These are phyloP conservation scores for Macrotrachela quadricornifera DNA, from an alignment of 1,140 invertebrate species.

Conservation along the genomic window DNA sequence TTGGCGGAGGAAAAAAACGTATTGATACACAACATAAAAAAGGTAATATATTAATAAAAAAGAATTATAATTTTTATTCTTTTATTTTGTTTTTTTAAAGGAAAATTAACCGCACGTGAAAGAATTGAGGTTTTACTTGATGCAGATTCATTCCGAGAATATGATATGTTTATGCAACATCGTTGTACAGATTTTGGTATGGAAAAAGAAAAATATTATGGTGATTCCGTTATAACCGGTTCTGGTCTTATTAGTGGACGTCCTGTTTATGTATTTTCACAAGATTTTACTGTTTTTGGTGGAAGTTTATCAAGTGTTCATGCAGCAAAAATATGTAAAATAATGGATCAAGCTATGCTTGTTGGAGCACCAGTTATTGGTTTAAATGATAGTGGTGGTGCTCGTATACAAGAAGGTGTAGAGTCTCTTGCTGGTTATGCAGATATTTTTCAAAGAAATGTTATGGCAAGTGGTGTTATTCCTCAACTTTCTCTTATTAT, in stretches of 20 bases:
- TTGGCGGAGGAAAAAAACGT: constrained; percentile 41
- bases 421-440: constrained; percentile 50
- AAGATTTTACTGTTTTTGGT: constrained; percentile 52
- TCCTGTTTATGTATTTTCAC: constrained; percentile 45
- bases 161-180: constrained; percentile 49
- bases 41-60: constrained; percentile 21
- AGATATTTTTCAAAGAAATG: constrained; percentile 49
- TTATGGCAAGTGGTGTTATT: constrained; percentile 45
- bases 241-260: constrained; percentile 44
- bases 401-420: constrained; percentile 50
- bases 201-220: constrained; percentile 36
- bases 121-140: constrained; percentile 42
- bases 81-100: constrained; percentile 37
- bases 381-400: constrained; percentile 49
- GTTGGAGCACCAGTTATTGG: constrained; percentile 49
- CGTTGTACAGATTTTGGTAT: constrained; percentile 48
- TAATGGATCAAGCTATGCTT: constrained; percentile 47
- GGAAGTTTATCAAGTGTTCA: constrained; percentile 46
- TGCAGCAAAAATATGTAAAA: constrained; percentile 49
- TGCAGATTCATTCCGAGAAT: constrained; percentile 41
- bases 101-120: constrained; percentile 49
- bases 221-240: constrained; percentile 50
- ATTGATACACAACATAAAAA: constrained; percentile 46
- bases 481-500: constrained; percentile 51
- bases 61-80: neutral